These are phyloP conservation scores for Cricetomys ansorgei DNA, from an alignment of 2,113 vertebrate species.

Conservation along the genomic window DNA sequence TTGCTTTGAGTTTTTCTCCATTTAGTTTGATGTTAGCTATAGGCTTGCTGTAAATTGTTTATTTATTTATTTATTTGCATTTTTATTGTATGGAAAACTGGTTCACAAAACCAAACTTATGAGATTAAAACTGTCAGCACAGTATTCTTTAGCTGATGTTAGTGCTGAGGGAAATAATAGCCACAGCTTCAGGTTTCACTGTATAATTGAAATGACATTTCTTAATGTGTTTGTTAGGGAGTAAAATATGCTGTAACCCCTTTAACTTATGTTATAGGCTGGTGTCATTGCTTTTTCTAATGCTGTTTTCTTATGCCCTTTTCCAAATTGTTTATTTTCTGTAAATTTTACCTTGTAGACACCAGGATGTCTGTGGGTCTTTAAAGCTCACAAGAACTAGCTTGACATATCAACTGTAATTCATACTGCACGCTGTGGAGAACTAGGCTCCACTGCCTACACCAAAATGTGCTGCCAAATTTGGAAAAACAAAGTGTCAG, in stretches of 20 bases:
- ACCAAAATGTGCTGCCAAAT: not conserved
- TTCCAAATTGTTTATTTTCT: not conserved
- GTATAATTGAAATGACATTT: not conserved
- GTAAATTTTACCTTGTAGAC: not conserved
- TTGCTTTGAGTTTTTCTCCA: no score
- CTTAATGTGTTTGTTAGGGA: not conserved
- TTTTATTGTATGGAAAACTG: constrained; percentile 39
- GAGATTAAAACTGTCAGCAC: constrained; percentile 25
- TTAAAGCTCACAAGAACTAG: not conserved
- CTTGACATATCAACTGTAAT: not conserved
- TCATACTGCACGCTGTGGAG: not conserved
- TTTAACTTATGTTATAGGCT: not conserved
- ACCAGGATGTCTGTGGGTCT: not conserved
- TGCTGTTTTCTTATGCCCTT: not conserved
- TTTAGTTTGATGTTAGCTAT: no score
- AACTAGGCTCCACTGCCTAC: not conserved
- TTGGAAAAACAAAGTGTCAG: not conserved
- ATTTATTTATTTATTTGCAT: not conserved
- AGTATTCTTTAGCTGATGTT: not conserved
- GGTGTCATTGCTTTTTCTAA: constrained; percentile 34
- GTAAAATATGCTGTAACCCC: not conserved
- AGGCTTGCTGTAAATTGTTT: no score
- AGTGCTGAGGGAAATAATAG: constrained; percentile 9
- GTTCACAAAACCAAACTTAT: constrained; percentile 19
- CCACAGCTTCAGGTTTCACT: not conserved